These are phyloP conservation scores for Drosophila tropicalis DNA, from an alignment of 1,140 invertebrate species.

Conservation along the genomic window DNA sequence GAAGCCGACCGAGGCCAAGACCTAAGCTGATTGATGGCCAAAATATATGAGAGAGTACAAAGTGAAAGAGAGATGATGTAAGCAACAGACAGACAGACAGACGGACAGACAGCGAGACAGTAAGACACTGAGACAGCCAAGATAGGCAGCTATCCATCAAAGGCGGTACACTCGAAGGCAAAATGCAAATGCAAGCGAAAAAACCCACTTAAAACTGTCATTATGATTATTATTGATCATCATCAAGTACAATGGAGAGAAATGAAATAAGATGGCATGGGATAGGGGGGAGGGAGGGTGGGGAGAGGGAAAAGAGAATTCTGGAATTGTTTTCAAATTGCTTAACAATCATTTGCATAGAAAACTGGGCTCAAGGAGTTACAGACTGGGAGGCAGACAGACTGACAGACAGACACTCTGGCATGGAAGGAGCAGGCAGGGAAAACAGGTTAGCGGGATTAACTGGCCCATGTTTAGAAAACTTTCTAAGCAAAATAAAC, in stretches of 20 bases:
- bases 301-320: conserved; percentile 28
- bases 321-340: conserved; percentile 52
- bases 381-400: not conserved
- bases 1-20: conserved; percentile 52
- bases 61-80: conserved; percentile 52
- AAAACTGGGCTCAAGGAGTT: conserved; percentile 25
- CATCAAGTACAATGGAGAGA: conserved; percentile 20
- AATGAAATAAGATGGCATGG: not conserved
- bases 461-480: conserved; percentile 75
- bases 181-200: conserved; percentile 62
- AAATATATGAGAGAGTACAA: not conserved
- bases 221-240: conserved; percentile 82
- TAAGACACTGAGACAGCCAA: not conserved
- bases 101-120: not conserved
- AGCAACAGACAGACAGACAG: conserved; percentile 30
- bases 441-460: conserved; percentile 68
- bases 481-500: conserved; percentile 65
- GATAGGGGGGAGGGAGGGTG: not conserved
- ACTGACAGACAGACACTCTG: conserved; percentile 30
- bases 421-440: not conserved
- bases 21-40: conserved; percentile 77
- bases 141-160: conserved; percentile 73
- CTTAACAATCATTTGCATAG: conserved; percentile 56
- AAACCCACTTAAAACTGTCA: conserved; percentile 77
- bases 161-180: conserved; percentile 35